phyloP scores from a whole-genome alignment of 2,888 invertebrate genomes.

The Conus canariensis region DNA sequence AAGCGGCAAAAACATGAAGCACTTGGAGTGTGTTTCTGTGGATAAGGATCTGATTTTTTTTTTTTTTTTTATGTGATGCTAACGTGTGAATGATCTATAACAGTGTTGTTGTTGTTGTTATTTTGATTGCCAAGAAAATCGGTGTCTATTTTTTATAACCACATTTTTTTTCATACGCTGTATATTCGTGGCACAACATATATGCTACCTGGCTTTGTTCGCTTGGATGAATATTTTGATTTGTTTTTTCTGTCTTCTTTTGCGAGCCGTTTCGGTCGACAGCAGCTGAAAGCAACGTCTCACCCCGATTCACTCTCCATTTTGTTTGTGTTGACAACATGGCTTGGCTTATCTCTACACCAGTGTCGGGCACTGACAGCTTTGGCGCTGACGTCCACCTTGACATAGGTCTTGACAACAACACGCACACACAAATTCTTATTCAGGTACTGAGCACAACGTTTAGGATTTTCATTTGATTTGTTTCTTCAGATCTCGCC shows the following conservation, averaged over 20 bases:
- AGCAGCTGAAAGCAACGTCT: neutral
- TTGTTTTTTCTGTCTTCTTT: neutral
- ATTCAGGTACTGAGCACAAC: neutral
- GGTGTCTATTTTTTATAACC: neutral
- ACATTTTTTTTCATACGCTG: neutral
- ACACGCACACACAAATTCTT: too few species aligned
- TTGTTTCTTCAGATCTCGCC: too few species aligned
- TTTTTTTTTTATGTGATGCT: neutral
- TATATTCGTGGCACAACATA: neutral
- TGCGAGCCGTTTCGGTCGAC: neutral
- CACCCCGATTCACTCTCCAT: too few species aligned
- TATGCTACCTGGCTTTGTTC: too few species aligned
- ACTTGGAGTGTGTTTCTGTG: neutral
- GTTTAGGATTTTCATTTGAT: too few species aligned
- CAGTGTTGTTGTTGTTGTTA: neutral
- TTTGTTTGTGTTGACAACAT: too few species aligned
- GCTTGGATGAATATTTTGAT: too few species aligned
- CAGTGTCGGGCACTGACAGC: too few species aligned
- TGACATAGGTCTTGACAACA: too few species aligned
- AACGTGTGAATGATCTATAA: neutral
- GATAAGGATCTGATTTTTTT: neutral
- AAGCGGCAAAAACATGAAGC: neutral
- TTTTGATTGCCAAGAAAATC: neutral
- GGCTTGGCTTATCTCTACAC: neutral
- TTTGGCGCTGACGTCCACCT: too few species aligned